Evolutionary conservation across 2,797 vertebrate species (phyloP).

Genomic region (Okamejei kenojei): DNA sequence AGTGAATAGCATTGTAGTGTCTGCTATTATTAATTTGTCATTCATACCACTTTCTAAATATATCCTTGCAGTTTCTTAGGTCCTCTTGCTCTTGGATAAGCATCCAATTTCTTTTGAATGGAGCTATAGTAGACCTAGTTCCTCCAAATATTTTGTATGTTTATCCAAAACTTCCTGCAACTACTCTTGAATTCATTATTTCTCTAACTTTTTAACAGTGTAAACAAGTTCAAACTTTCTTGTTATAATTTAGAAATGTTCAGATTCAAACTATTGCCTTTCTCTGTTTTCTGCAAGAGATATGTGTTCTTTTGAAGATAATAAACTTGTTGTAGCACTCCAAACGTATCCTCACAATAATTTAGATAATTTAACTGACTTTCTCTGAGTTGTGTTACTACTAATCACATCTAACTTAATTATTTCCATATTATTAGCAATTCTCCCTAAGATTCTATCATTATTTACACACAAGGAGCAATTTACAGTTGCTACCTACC

Average conservation of each 20-base stretch:
- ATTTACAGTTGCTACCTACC: too few relatives aligned
- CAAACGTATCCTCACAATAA: neutral
- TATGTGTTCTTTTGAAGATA: neutral
- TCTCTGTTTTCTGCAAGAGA: neutral
- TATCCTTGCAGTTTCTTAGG: too few relatives aligned
- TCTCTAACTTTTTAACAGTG: neutral
- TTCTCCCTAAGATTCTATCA: too few relatives aligned
- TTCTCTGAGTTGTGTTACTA: neutral
- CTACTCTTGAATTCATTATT: neutral
- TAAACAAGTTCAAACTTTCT: neutral
- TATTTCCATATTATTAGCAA: neutral
- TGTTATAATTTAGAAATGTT: neutral
- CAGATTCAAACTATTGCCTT: neutral
- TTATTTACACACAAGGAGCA: too few relatives aligned
- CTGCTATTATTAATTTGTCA: too few relatives aligned
- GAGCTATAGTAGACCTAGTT: neutral
- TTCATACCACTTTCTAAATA: neutral
- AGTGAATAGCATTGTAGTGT: too few relatives aligned
- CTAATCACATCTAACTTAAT: neutral
- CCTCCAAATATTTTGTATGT: neutral
- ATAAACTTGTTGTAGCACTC: neutral
- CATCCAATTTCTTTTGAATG: neutral
- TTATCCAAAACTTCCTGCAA: neutral
- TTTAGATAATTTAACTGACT: neutral
- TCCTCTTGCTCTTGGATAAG: neutral